phyloP scores from a whole-genome alignment of 2,113 vertebrate genomes.

The Cephalophus harveyi region DNA sequence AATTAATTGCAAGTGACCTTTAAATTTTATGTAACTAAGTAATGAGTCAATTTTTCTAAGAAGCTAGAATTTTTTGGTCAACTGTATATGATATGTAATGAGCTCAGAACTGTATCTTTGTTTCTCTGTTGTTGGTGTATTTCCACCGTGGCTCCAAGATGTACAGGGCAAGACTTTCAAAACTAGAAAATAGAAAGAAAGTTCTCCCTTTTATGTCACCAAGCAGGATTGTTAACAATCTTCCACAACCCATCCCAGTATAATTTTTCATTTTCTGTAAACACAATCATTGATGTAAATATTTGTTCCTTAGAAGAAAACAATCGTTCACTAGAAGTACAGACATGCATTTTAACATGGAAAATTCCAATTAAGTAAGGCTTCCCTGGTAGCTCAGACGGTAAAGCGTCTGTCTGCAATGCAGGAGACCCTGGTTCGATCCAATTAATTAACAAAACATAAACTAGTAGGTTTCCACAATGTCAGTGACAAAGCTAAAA shows the following conservation, averaged over 20 bases:
- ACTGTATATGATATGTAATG: neutral
- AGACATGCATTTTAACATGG: neutral
- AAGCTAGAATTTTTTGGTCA: neutral
- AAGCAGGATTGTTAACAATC: neutral
- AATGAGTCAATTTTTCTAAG: neutral
- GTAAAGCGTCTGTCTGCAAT: neutral
- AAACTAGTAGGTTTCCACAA: neutral
- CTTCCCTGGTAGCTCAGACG: neutral
- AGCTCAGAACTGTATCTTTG: neutral
- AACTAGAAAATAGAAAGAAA: constrained; percentile 1
- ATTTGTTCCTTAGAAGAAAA: constrained; percentile 23
- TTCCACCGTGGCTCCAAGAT: neutral
- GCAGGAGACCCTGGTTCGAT: neutral
- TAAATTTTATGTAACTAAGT: neutral
- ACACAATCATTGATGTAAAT: neutral
- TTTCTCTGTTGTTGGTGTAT: neutral
- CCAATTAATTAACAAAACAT: constrained; percentile 34
- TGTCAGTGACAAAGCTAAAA: constrained; percentile 19
- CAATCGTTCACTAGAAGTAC: neutral
- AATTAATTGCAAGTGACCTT: neutral
- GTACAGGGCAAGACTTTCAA: neutral
- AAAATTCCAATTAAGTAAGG: constrained; percentile 28
- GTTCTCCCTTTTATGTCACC: neutral
- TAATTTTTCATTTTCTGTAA: constrained; percentile 17
- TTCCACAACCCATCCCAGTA: neutral